phyloP scores from a whole-genome alignment of 2,113 vertebrate genomes.

The Asarcornis scutulata region DNA sequence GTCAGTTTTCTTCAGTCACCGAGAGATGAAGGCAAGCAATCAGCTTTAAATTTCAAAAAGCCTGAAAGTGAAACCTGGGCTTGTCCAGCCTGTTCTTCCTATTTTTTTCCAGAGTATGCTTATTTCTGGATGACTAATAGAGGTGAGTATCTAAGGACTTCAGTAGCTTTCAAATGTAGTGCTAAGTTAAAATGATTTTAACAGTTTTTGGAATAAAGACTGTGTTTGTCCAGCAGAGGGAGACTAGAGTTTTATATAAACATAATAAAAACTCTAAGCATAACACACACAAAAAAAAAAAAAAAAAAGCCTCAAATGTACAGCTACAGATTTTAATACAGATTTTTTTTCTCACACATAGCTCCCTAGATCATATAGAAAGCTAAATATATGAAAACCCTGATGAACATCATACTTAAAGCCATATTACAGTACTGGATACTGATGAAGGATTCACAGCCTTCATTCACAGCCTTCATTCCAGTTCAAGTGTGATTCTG shows the following conservation, averaged over 20 bases:
- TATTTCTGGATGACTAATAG: neutral
- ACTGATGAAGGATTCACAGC: neutral
- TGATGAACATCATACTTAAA: neutral
- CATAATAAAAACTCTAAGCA: neutral
- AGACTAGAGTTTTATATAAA: neutral
- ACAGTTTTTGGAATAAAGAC: neutral
- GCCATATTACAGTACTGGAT: neutral
- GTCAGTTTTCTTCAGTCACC: neutral
- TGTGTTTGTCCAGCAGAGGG: constrained; percentile 39
- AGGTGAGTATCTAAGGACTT: neutral
- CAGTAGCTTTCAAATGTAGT: neutral
- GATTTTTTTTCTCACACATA: neutral
- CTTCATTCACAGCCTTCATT: neutral
- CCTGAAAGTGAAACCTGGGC: neutral
- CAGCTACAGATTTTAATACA: neutral
- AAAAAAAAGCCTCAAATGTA: neutral
- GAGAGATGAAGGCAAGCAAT: neutral
- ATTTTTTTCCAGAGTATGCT: neutral
- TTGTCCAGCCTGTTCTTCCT: neutral
- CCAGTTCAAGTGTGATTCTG: neutral
- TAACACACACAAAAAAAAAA: neutral
- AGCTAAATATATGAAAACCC: neutral
- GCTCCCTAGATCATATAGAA: neutral
- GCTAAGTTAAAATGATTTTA: neutral
- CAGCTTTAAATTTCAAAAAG: neutral